A percentile compares a stretch with the other conserved stretches of the same genome.
Conservation (phyloP, 2,888 invertebrate species). For the Lepidonotus clava region DNA sequence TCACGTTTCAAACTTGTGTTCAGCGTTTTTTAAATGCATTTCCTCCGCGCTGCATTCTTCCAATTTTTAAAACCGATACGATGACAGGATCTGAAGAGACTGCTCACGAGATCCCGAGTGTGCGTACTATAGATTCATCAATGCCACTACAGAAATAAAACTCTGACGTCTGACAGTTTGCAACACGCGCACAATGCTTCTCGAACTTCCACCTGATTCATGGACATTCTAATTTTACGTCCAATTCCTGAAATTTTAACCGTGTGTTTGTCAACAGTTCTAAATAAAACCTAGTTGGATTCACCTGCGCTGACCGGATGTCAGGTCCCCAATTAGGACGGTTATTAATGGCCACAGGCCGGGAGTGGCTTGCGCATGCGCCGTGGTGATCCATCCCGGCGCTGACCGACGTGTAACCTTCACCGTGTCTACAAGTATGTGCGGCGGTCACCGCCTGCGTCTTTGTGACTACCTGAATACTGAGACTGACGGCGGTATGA, state of each 20-base stretch:
- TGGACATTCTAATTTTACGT: too few relatives aligned
- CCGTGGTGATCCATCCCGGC: not conserved
- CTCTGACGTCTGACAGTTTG: too few relatives aligned
- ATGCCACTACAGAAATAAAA: not conserved
- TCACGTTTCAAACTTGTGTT: conserved; percentile 21
- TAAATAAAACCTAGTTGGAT: too few relatives aligned
- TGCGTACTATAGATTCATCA: not conserved
- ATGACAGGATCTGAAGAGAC: conserved; percentile 18
- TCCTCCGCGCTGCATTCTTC: conserved; percentile 22
- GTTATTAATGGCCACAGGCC: too few relatives aligned
- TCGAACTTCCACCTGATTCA: not conserved
- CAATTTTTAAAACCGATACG: conserved; percentile 17
- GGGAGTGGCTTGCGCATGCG: too few relatives aligned
- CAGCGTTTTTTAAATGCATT: not conserved
- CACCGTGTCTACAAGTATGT: not conserved
- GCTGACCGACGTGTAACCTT: not conserved
- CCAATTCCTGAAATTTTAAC: too few relatives aligned
- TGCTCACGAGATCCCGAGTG: not conserved
- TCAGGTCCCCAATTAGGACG: too few relatives aligned
- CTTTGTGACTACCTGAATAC: conserved; percentile 3
- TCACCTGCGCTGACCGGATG: too few relatives aligned
- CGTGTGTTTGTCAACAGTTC: too few relatives aligned
- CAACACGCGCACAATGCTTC: not conserved
- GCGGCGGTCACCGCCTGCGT: not conserved
- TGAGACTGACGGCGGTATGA: not conserved